Evolutionary conservation across 2,113 vertebrate genomes (phyloP).

Genomic region (Eudyptes chrysolophus): DNA sequence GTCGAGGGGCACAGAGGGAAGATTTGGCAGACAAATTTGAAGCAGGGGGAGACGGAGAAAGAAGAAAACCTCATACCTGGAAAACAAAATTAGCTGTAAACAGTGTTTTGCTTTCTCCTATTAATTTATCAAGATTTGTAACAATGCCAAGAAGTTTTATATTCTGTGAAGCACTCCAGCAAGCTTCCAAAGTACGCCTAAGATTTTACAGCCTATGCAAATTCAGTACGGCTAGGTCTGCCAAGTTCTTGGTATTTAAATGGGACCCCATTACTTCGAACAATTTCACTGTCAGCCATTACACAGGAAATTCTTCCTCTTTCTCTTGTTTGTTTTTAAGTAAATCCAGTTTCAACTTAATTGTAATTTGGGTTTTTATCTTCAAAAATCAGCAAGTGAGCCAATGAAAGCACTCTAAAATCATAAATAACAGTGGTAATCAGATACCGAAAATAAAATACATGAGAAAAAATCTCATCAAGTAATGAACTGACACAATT

Average conservation of each 20-base stretch:
- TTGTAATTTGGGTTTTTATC: conserved; percentile 28
- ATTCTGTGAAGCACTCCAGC: not conserved
- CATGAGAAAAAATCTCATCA: conserved; percentile 30
- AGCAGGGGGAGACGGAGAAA: not conserved
- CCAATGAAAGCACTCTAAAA: conserved; percentile 30
- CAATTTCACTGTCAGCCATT: conserved; percentile 28
- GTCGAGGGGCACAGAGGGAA: not conserved
- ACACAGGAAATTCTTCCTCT: conserved; percentile 21
- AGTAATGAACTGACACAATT: not conserved
- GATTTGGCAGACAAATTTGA: not conserved
- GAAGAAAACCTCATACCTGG: conserved; percentile 17
- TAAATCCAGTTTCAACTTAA: conserved; percentile 31
- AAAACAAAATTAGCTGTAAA: not conserved
- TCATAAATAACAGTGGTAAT: conserved; percentile 35
- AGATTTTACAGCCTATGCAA: conserved; percentile 48
- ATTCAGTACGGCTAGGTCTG: not conserved
- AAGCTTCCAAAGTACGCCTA: not conserved
- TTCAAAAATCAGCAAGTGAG: not conserved
- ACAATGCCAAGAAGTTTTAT: conserved; percentile 10
- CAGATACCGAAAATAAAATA: conserved; percentile 12
- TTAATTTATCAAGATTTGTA: conserved; percentile 28
- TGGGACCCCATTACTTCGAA: conserved; percentile 28
- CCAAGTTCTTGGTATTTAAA: conserved; percentile 43
- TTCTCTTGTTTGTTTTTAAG: conserved; percentile 43
- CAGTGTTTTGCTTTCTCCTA: not conserved